A percentile compares a stretch with the other conserved stretches of the same genome.
phyloP scores from a whole-genome alignment of 92 coral and sea anemone species.

The Epizoanthus scotinus region DNA sequence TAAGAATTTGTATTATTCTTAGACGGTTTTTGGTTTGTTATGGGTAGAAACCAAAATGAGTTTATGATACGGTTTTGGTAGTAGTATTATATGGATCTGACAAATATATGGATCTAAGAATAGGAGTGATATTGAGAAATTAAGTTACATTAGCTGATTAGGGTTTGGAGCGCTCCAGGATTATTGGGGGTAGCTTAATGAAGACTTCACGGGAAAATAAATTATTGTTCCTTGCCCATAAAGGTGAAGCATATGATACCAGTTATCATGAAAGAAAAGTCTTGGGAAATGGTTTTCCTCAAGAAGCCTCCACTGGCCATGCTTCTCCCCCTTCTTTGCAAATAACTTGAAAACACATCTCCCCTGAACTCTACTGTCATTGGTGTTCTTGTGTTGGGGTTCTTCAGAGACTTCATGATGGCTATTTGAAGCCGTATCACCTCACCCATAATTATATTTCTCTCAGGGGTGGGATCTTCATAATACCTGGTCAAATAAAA shows the following conservation, averaged over 20 bases:
- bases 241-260: slow-evolving; percentile 51
- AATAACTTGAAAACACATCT: slow-evolving; percentile 50
- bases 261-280: slow-evolving; percentile 36
- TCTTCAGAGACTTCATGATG: slow-evolving; percentile 19
- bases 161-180: no score
- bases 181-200: no score
- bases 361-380: slow-evolving; percentile 40
- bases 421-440: slow-evolving; percentile 5
- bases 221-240: slow-evolving; percentile 65
- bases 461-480: slow-evolving; percentile 48
- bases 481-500: slow-evolving; percentile 33
- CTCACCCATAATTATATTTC: slow-evolving; percentile 30
- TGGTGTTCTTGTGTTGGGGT: slow-evolving; percentile 30
- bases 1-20: no score
- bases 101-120: no score
- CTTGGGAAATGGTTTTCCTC: slow-evolving; percentile 32
- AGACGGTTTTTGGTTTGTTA: no score
- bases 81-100: no score
- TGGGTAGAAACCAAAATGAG: no score
- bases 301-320: slow-evolving; percentile 43
- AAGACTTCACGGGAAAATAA: slow-evolving; percentile 46
- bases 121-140: no score
- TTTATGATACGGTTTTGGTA: no score
- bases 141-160: no score
- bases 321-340: slow-evolving; percentile 24